Evolutionary conservation across 2,888 invertebrate genomes (phyloP).

Genomic region (Pasiphila rectangulata): DNA sequence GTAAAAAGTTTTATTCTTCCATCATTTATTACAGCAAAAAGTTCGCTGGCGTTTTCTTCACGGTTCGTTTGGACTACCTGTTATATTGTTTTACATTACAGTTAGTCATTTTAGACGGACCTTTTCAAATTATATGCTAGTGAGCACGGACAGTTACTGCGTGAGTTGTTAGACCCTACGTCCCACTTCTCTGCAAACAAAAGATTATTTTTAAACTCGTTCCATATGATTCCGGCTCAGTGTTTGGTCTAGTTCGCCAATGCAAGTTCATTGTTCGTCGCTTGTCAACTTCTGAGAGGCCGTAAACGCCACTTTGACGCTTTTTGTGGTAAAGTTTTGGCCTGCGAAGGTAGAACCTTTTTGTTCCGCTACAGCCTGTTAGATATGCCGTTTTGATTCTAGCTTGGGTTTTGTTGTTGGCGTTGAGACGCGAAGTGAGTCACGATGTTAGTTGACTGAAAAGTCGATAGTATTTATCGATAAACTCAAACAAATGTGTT

Average conservation of each 20-base stretch:
- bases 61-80: slow-evolving; percentile 43
- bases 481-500: slow-evolving; percentile 39
- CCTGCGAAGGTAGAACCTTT: slow-evolving; percentile 60
- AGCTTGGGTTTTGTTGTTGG: slow-evolving; percentile 71
- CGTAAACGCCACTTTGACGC: slow-evolving; percentile 60
- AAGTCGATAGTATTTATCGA: slow-evolving; percentile 65
- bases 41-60: slow-evolving; percentile 35
- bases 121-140: slow-evolving; percentile 33
- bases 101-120: slow-evolving; percentile 35
- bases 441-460: slow-evolving; percentile 61
- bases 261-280: slow-evolving; percentile 78
- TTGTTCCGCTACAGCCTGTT: slow-evolving; percentile 57
- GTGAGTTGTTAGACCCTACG: slow-evolving; percentile 48
- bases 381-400: slow-evolving; percentile 67
- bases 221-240: slow-evolving; percentile 62
- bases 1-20: slow-evolving; percentile 30
- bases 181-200: slow-evolving; percentile 46
- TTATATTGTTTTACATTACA: slow-evolving; percentile 30
- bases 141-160: slow-evolving; percentile 44
- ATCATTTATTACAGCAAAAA: slow-evolving; percentile 29
- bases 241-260: slow-evolving; percentile 79
- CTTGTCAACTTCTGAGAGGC: slow-evolving; percentile 43
- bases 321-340: slow-evolving; percentile 62
- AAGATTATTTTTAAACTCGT: slow-evolving; percentile 52
- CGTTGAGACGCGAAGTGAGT: slow-evolving; percentile 77